Conservation (phyloP, 2,888 invertebrate genomes). For the Hydrotaea diabolus region DNA sequence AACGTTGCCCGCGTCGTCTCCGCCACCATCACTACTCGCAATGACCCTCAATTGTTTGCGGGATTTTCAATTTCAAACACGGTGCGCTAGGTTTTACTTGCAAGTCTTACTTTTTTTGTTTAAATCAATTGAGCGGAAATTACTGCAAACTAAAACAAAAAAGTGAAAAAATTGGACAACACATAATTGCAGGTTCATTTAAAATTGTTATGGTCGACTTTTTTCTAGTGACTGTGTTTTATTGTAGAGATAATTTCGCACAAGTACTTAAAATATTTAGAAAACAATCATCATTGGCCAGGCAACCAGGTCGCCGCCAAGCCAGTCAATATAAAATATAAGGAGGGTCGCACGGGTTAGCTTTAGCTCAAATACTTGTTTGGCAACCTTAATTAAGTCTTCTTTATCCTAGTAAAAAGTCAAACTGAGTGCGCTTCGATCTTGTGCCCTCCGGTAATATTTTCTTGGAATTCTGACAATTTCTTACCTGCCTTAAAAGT, state of each 20-base stretch:
- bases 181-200: conserved; percentile 35
- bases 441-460: too few species aligned
- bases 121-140: conserved; percentile 47
- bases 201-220: conserved; percentile 6
- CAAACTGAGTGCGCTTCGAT: too few species aligned
- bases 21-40: background rate
- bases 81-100: background rate
- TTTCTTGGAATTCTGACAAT: too few species aligned
- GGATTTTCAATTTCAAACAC: background rate
- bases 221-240: conserved; percentile 6
- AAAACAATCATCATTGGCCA: background rate
- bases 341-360: background rate
- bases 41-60: conserved; percentile 22
- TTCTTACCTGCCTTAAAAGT: too few species aligned
- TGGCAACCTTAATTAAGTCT: too few species aligned
- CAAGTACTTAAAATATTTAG: conserved; percentile 3
- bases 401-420: too few species aligned
- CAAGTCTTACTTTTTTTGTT: background rate
- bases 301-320: too few species aligned
- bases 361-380: too few species aligned
- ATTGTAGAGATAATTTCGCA: conserved; percentile 21
- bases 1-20: background rate
- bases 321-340: background rate
- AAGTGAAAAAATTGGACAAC: background rate
- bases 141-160: conserved; percentile 8